phyloP scores from a whole-genome alignment of 2,797 vertebrate species.

The Hapalemur alaotrensis region DNA sequence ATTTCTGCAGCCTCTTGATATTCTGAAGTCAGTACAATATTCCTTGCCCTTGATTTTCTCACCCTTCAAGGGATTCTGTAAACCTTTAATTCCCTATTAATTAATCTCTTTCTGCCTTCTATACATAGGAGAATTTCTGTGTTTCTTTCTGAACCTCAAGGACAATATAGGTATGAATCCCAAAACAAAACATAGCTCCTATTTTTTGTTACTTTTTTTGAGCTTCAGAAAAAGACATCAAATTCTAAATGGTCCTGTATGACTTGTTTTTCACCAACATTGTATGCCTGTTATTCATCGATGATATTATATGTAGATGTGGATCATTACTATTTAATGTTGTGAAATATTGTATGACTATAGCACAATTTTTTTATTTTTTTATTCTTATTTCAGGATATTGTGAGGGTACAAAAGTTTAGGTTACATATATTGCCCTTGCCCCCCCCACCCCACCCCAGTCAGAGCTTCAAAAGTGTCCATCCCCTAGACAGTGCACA shows the following conservation, averaged over 20 bases:
- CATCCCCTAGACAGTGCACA: no score
- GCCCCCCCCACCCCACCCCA: no score
- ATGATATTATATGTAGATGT: not conserved
- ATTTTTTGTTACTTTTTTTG: not conserved
- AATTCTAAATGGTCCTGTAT: not conserved
- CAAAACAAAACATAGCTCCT: not conserved
- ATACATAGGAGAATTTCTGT: not conserved
- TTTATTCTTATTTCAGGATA: no score
- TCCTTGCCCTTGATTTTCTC: not conserved
- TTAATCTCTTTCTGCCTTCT: not conserved
- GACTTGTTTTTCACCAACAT: not conserved
- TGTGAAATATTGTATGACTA: not conserved
- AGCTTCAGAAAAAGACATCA: not conserved
- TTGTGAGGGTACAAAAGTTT: no score
- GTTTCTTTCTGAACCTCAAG: not conserved
- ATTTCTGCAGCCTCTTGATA: not conserved
- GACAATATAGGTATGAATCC: not conserved
- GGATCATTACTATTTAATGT: not conserved
- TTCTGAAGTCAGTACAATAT: not conserved
- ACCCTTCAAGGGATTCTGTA: not conserved
- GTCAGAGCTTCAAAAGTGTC: no score
- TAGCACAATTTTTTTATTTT: not conserved
- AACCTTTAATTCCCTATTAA: not conserved
- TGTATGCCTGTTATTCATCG: not conserved
- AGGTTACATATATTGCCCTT: no score